These are phyloP conservation scores for Zoanthus sansibaricus DNA, from an alignment of 92 coral and sea anemone genomes.

Conservation along the genomic window DNA sequence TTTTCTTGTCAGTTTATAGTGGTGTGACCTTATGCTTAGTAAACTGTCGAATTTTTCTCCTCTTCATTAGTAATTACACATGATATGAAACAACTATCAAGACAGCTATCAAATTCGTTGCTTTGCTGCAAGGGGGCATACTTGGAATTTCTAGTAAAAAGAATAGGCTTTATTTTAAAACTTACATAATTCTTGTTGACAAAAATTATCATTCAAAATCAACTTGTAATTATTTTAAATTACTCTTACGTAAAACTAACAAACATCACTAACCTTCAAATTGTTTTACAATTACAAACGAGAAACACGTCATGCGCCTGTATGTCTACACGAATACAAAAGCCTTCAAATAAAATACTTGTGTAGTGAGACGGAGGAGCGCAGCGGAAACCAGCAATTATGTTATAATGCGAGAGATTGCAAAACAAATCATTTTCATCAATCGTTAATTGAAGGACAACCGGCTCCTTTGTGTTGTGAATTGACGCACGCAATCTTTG, in stretches of 20 bases:
- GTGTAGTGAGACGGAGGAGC: neutral
- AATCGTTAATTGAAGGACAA: neutral
- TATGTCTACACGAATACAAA: neutral
- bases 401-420: neutral
- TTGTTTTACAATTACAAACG: neutral
- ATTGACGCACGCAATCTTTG: too few species aligned
- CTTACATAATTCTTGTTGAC: neutral
- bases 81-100: neutral
- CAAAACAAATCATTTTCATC: neutral
- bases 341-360: neutral
- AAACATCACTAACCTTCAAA: neutral
- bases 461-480: too few species aligned
- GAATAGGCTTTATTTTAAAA: neutral
- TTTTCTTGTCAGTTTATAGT: too few species aligned
- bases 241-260: neutral
- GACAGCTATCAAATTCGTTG: neutral
- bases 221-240: neutral
- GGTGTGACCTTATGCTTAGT: too few species aligned
- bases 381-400: conserved; percentile 2
- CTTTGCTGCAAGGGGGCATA: neutral
- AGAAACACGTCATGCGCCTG: neutral
- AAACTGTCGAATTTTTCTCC: too few species aligned
- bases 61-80: neutral
- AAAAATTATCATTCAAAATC: neutral
- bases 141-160: neutral